Base-by-base conservation (phyloP, 2,113 vertebrate genomes). In the Clarias macrocephalus region DNA sequence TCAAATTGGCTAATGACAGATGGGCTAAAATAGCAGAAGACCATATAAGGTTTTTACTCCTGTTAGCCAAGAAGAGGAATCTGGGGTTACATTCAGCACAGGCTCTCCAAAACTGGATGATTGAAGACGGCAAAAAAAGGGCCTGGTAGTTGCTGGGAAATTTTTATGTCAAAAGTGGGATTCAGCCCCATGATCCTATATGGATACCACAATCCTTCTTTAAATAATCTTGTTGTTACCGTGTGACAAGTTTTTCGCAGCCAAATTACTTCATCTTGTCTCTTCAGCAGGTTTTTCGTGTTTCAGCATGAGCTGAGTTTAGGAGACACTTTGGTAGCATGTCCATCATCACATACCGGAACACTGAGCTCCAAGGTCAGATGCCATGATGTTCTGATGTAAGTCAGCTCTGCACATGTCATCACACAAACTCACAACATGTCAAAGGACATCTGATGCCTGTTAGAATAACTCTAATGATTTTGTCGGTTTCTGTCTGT, bases 351-450 rank as follows among this genome's bases (percentile, higher is more conserved):
- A 56, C 48, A 79, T n/a, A 79, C 48, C 75, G 56, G 25, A 79
- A 56, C 48, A 56, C 75, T 18, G 75, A 56, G 75, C 48, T 28
- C 25, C 75, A 56, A 28, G 75, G 75, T 28, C 75, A 56, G 75
- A 56, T 28, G 75, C 18, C 75, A 56, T 77, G 75, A 77, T 56
- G 23, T 54, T 77, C 42, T 52, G 42, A 52, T 76, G 73, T 76
- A n/a, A 28, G 23, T n/a, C 75, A 77, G 75, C 48, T 8, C 48
- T 28, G 48, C 28, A 77, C 25, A 2, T 56, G 75, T 77, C 75
- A 56, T 25, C 28, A 8, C 48, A 77, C 25, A 54, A 77, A 77
- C 75, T 77, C 48, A 42, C 54, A 56, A 77, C n/a, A 77, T 56
- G 48, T 56, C 75, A 8, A 28, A 77, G 48, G 48, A 77, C 72